Evolutionary conservation across 2,113 vertebrate genomes (phyloP).

Genomic region (Cheilinus undulatus): DNA sequence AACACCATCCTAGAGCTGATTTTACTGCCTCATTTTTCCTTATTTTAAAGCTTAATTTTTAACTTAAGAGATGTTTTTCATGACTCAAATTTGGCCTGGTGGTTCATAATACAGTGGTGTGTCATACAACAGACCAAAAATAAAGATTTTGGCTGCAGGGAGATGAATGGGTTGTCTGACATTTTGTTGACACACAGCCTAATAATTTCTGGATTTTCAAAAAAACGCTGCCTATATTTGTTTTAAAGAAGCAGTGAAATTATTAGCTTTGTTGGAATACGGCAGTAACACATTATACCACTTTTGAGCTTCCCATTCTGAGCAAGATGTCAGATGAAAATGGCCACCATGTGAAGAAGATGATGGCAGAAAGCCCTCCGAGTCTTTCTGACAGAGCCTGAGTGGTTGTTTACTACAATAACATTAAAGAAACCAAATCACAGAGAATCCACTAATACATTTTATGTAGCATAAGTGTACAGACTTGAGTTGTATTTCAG

Average conservation of each 20-base stretch:
- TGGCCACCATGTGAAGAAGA: background rate
- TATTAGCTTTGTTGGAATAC: background rate
- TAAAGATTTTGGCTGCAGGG: too few relatives aligned
- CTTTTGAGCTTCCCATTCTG: background rate
- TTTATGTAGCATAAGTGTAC: constrained; percentile 8
- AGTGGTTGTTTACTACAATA: constrained; percentile 36
- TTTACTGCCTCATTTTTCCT: too few relatives aligned
- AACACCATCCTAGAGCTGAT: too few relatives aligned
- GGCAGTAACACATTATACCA: background rate
- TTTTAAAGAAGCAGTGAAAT: background rate
- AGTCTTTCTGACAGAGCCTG: constrained; percentile 17
- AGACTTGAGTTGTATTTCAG: constrained; percentile 20
- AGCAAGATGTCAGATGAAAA: background rate
- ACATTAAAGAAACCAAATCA: constrained; percentile 50
- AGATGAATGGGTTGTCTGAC: too few relatives aligned
- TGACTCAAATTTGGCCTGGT: too few relatives aligned
- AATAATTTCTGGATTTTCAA: too few relatives aligned
- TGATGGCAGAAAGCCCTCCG: background rate
- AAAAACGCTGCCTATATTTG: background rate
- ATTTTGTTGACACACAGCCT: too few relatives aligned
- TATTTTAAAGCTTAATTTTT: too few relatives aligned
- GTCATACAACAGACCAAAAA: too few relatives aligned
- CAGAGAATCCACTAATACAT: constrained; percentile 33
- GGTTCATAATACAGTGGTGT: too few relatives aligned
- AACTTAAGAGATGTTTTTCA: too few relatives aligned